Conservation (phyloP, 1,140 invertebrate species). For the Ceratina australensis region DNA sequence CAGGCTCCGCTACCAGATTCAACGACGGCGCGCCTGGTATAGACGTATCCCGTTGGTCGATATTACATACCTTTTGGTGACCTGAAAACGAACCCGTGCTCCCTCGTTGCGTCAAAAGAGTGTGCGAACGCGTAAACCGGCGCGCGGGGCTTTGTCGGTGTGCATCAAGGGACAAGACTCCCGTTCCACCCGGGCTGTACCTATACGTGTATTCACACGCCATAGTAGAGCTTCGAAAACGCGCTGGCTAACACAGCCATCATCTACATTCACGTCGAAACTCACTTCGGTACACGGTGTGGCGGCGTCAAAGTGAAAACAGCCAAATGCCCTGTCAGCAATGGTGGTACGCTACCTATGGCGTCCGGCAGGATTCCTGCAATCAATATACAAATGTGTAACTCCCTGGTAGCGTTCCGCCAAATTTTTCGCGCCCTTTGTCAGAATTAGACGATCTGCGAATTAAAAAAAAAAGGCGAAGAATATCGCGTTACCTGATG, state of each 20-base stretch:
- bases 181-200: neutral
- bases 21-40: slow-evolving; percentile 49
- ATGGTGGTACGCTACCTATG: slow-evolving; percentile 42
- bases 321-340: slow-evolving; percentile 71
- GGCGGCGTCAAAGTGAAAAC: slow-evolving; percentile 69
- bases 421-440: neutral
- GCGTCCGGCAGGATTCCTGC: slow-evolving; percentile 53
- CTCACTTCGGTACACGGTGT: slow-evolving; percentile 55
- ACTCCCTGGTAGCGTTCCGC: slow-evolving; percentile 15
- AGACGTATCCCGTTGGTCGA: slow-evolving; percentile 58
- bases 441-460: neutral
- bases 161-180: neutral
- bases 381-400: slow-evolving; percentile 58
- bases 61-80: slow-evolving; percentile 60
- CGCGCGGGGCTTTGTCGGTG: neutral
- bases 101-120: slow-evolving; percentile 45
- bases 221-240: slow-evolving; percentile 17
- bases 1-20: slow-evolving; percentile 52
- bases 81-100: slow-evolving; percentile 53
- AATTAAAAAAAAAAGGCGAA: too few species aligned
- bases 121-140: neutral
- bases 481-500: neutral
- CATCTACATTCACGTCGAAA: slow-evolving; percentile 56
- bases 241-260: slow-evolving; percentile 34
- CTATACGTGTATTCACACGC: neutral